phyloP scores from a whole-genome alignment of 1,140 invertebrate genomes.

The Magallana gigas region DNA sequence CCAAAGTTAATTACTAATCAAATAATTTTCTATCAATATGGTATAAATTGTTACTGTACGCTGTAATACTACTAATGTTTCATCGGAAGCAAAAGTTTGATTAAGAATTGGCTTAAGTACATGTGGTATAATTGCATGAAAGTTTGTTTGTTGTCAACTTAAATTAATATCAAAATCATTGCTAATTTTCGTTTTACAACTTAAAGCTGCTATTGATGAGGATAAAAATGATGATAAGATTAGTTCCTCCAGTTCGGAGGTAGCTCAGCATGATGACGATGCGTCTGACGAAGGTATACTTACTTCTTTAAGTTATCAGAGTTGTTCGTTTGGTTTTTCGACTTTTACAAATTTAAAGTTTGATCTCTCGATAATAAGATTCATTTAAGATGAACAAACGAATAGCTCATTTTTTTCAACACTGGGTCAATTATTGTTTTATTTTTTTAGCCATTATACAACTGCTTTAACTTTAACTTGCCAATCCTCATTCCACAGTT shows the following conservation, averaged over 20 bases:
- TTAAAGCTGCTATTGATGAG: slow-evolving; percentile 31
- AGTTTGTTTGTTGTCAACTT: too few relatives aligned
- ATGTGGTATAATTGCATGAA: too few relatives aligned
- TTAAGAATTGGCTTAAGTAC: too few relatives aligned
- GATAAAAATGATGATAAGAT: slow-evolving; percentile 63
- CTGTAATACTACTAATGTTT: too few relatives aligned
- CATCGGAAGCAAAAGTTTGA: too few relatives aligned
- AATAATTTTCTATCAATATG: too few relatives aligned
- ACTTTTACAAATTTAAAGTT: background rate
- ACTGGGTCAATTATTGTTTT: slow-evolving; percentile 6
- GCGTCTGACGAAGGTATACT: slow-evolving; percentile 66
- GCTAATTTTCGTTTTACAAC: background rate
- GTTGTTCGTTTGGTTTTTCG: background rate
- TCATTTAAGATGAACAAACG: background rate
- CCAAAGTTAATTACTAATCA: too few relatives aligned
- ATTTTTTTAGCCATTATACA: background rate
- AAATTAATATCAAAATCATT: too few relatives aligned
- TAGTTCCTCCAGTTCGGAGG: slow-evolving; percentile 73
- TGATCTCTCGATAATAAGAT: background rate
- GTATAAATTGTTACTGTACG: too few relatives aligned
- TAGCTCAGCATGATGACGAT: slow-evolving; percentile 72
- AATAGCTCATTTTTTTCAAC: background rate
- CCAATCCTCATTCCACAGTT: too few relatives aligned
- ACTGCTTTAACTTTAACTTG: background rate
- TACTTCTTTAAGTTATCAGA: background rate